Conservation (phyloP, 2,797 vertebrate species). For the Acanthurus leucopareius region DNA sequence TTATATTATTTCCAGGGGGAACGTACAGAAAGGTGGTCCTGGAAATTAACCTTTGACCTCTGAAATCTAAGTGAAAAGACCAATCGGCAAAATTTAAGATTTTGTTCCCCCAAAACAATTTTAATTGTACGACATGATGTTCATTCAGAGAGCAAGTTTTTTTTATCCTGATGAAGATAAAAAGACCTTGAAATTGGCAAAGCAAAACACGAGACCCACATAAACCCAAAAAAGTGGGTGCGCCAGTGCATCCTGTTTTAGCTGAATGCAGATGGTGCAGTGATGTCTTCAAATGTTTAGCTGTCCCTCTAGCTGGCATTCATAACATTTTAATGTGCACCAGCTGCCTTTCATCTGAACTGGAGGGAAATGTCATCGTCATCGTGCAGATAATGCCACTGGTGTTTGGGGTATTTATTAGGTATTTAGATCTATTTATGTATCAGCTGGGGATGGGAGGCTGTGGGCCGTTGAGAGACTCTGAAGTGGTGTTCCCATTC, state of each 20-base stretch:
- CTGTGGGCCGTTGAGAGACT: conserved; percentile 1
- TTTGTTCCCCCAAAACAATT: background rate
- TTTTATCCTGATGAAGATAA: background rate
- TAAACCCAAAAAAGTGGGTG: conserved; percentile 14
- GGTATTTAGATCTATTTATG: conserved; percentile 1
- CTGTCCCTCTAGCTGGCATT: conserved; percentile 47
- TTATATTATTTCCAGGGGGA: background rate
- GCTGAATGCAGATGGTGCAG: conserved; percentile 23
- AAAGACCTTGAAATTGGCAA: conserved; percentile 11
- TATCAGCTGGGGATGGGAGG: background rate
- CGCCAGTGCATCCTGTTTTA: conserved; percentile 25
- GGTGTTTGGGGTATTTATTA: conserved; percentile 21
- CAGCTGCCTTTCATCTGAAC: conserved; percentile 40
- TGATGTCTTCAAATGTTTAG: conserved; percentile 40
- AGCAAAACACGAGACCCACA: background rate
- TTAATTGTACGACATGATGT: background rate
- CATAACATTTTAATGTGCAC: conserved; percentile 28
- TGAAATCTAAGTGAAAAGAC: conserved; percentile 3
- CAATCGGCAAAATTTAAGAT: background rate
- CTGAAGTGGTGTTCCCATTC: conserved; percentile 20
- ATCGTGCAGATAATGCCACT: background rate
- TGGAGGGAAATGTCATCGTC: conserved; percentile 8
- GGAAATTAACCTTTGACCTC: background rate
- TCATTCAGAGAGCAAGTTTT: background rate
- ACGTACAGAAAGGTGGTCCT: background rate